These are phyloP conservation scores for Drosophila neonasuta DNA, from an alignment of 2,888 invertebrate genomes.

Conservation along the genomic window DNA sequence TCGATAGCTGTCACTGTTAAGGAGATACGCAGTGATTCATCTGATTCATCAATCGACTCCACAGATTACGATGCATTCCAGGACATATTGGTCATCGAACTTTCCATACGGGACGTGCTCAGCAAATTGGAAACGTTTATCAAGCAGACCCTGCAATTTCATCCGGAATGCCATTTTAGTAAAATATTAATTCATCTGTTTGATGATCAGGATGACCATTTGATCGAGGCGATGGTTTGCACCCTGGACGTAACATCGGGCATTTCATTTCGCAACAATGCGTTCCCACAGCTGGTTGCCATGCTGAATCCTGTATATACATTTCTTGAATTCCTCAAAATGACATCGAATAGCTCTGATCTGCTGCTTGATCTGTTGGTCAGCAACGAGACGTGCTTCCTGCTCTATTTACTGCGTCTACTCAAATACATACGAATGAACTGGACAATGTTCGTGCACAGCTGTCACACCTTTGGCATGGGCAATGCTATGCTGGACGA, in stretches of 20 bases:
- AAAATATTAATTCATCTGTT: slow-evolving; percentile 94
- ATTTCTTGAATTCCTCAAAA: slow-evolving; percentile 92
- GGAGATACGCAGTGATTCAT: slow-evolving; percentile 93
- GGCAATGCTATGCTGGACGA: slow-evolving; percentile 87
- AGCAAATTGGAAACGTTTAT: slow-evolving; percentile 92
- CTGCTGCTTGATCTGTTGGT: slow-evolving; percentile 92
- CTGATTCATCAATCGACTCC: slow-evolving; percentile 92
- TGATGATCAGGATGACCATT: slow-evolving; percentile 94
- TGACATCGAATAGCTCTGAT: slow-evolving; percentile 91
- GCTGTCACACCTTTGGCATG: slow-evolving; percentile 85
- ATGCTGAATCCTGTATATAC: slow-evolving; percentile 93
- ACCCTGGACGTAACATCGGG: slow-evolving; percentile 94
- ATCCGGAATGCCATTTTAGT: slow-evolving; percentile 93
- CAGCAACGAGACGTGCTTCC: slow-evolving; percentile 94
- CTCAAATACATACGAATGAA: slow-evolving; percentile 92
- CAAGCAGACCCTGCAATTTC: slow-evolving; percentile 90
- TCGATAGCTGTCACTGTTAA: slow-evolving; percentile 95
- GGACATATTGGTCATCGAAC: slow-evolving; percentile 93
- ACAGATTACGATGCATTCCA: slow-evolving; percentile 93
- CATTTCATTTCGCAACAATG: slow-evolving; percentile 90
- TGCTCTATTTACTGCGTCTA: slow-evolving; percentile 91
- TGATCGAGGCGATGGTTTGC: slow-evolving; percentile 96
- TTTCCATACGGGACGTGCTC: slow-evolving; percentile 92
- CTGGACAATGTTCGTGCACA: slow-evolving; percentile 91
- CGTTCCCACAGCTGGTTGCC: slow-evolving; percentile 90